Base-by-base conservation (phyloP, 2,888 invertebrate genomes). In the Heteromurus nitidus region DNA sequence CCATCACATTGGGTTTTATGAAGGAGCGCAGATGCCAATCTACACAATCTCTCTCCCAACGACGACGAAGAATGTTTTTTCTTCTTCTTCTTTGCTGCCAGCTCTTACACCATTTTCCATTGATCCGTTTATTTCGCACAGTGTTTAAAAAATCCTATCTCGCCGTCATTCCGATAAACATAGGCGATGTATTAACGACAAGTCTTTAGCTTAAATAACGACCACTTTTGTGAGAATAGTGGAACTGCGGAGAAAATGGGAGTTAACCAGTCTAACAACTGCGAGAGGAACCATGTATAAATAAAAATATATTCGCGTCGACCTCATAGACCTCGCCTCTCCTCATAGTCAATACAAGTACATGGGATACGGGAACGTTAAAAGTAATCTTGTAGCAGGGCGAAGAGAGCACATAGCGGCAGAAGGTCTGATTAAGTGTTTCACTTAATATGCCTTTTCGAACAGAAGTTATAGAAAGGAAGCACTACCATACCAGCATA, bases 341-440 rank as follows among this genome's bases (percentile, higher is more conserved):
- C 16, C n/a, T 47, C 16, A 5, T 55, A 62, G 20, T 30, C n/a
- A n/a, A n/a, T n/a, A n/a, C n/a, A n/a, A n/a, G n/a, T n/a, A n/a
- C n/a, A n/a, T n/a, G n/a, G n/a, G n/a, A n/a, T n/a, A n/a, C n/a
- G n/a, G 20, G 26, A 60, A 70, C 47, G 79, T 70, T 65, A 79
- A 74, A 80, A 74, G 68, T 80, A 80, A 80, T 80, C 80, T 74
- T 44, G 64, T 44, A 36, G 31, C 62, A 69, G 55, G 22, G 11
- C 11, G 26, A 77, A 69, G 55, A 24, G 70, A 60, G 50, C 64
- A 68, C 30, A n/a, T 36, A 80, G 64, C n/a, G 73, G 47, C 70
- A 72, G n/a, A n/a, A 70, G 65, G 79, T 70, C 80, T 80, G 80
- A 80, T 80, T 80, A 74, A 80, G 80, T 80, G 80, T 80, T 80